phyloP scores from a whole-genome alignment of 2,888 invertebrate genomes.

The Archips crataeganus region DNA sequence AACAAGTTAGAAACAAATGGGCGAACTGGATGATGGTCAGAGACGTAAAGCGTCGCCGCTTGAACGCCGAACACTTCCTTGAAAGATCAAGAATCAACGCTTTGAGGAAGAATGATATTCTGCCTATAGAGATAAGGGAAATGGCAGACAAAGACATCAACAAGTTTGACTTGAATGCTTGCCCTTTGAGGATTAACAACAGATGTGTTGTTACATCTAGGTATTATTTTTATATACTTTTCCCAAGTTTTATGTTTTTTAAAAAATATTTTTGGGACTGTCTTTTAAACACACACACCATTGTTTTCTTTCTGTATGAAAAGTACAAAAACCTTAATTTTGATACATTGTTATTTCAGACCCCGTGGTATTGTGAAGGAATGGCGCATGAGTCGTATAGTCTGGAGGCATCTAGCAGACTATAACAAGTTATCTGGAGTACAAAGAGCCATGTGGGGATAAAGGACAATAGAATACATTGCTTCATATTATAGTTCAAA shows the following conservation, averaged over 20 bases:
- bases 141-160: conserved; percentile 91
- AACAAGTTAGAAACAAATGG: conserved; percentile 91
- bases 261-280: neutral
- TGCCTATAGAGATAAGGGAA: conserved; percentile 93
- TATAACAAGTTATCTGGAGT: conserved; percentile 97
- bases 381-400: conserved; percentile 95
- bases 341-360: conserved; percentile 68
- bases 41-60: conserved; percentile 93
- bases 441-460: conserved; percentile 97
- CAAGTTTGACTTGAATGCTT: conserved; percentile 91
- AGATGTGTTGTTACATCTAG: conserved; percentile 96
- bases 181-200: conserved; percentile 87
- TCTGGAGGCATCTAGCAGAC: conserved; percentile 96
- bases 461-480: conserved; percentile 27
- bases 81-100: conserved; percentile 93
- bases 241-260: neutral
- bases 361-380: conserved; percentile 91
- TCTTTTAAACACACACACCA: too few relatives aligned
- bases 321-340: neutral
- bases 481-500: too few relatives aligned
- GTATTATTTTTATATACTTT: conserved; percentile 51
- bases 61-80: conserved; percentile 90
- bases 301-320: neutral
- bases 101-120: conserved; percentile 92
- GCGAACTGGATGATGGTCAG: conserved; percentile 94